phyloP scores from a whole-genome alignment of 2,888 invertebrate genomes.

The Chrysotoxum bicinctum region DNA sequence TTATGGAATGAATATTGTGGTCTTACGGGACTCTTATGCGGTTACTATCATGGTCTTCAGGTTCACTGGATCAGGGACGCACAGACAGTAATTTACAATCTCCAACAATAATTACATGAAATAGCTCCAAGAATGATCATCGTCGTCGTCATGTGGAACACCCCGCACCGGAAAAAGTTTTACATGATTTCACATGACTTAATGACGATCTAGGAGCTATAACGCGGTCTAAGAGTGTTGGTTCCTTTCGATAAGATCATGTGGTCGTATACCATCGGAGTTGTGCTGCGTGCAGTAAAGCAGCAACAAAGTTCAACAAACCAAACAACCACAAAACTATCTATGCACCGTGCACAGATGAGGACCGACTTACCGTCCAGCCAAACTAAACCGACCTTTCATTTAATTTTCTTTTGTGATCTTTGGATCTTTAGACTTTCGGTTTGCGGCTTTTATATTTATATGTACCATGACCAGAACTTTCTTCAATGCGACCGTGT shows the following conservation, averaged over 20 bases:
- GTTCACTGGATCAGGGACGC: constrained; percentile 63
- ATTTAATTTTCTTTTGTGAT: constrained; percentile 66
- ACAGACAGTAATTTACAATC: constrained; percentile 46
- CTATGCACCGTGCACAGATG: background rate
- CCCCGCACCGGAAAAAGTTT: constrained; percentile 40
- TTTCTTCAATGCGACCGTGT: constrained; percentile 47
- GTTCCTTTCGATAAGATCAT: constrained; percentile 65
- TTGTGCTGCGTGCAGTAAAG: constrained; percentile 32
- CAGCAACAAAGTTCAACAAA: constrained; percentile 63
- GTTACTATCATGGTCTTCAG: constrained; percentile 57
- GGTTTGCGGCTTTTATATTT: constrained; percentile 11
- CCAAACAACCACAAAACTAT: constrained; percentile 22
- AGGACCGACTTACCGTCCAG: constrained; percentile 20
- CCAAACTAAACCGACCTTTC: constrained; percentile 58
- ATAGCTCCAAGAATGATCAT: constrained; percentile 31
- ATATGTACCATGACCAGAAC: constrained; percentile 32
- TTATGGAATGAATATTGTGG: constrained; percentile 37
- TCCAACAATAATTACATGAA: constrained; percentile 53
- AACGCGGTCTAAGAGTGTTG: constrained; percentile 51
- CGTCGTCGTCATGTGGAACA: constrained; percentile 48
- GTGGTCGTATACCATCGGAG: constrained; percentile 32
- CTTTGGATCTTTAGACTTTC: constrained; percentile 39
- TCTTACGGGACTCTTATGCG: constrained; percentile 55
- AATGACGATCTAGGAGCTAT: constrained; percentile 44
- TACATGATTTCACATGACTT: constrained; percentile 68